phyloP scores from a whole-genome alignment of 2,113 vertebrate species.

The Aspidoscelis tigris region DNA sequence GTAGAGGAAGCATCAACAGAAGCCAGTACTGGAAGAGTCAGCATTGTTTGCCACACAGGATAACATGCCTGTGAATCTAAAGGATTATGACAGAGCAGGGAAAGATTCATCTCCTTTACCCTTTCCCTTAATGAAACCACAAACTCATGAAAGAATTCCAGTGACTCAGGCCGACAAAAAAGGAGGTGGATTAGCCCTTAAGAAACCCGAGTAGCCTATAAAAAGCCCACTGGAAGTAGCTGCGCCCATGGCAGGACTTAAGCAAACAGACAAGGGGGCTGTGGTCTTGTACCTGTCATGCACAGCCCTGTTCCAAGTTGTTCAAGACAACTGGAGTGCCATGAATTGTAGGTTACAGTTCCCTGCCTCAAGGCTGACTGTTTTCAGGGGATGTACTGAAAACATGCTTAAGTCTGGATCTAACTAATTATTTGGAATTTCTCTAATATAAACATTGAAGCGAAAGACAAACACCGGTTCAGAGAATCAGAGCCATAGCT shows the following conservation, averaged over 20 bases:
- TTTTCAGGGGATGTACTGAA: background rate
- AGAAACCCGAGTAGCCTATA: background rate
- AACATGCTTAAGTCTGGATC: background rate
- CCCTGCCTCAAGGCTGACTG: background rate
- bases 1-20: background rate
- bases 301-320: background rate
- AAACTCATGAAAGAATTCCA: slow-evolving; percentile 16
- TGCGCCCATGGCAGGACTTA: background rate
- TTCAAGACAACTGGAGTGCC: background rate
- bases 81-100: slow-evolving; percentile 41
- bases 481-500: background rate
- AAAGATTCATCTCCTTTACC: slow-evolving; percentile 36
- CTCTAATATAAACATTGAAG: slow-evolving; percentile 31
- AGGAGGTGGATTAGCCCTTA: background rate
- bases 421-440: background rate
- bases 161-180: background rate
- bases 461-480: background rate
- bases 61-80: slow-evolving; percentile 21
- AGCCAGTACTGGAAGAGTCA: slow-evolving; percentile 10
- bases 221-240: background rate
- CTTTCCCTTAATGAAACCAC: slow-evolving; percentile 45
- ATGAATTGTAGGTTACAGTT: background rate
- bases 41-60: background rate
- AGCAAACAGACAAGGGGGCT: background rate
- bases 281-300: background rate